Conservation (phyloP, 2,113 vertebrate genomes). For the Scartelaos histophorus region DNA sequence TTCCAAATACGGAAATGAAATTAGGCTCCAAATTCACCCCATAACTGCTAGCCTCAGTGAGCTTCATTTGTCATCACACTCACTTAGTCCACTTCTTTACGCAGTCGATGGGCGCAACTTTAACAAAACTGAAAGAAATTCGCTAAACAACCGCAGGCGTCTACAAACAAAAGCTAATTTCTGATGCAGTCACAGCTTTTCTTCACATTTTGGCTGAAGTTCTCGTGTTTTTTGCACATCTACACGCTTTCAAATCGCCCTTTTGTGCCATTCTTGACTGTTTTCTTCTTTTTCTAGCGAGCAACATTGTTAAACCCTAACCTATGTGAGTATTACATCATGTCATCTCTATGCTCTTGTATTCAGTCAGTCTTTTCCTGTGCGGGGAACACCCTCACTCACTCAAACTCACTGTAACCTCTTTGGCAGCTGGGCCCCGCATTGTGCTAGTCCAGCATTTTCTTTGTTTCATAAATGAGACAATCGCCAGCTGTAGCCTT, state of each 20-base stretch:
- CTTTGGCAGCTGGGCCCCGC: conserved; percentile 1
- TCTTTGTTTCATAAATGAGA: conserved; percentile 43
- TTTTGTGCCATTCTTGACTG: neutral
- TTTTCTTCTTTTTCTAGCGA: neutral
- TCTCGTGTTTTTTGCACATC: neutral
- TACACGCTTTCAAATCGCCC: neutral
- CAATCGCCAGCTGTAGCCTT: conserved; percentile 52
- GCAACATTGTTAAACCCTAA: neutral
- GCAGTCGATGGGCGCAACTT: no score
- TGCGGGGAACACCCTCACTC: conserved; percentile 36
- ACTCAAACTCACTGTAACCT: neutral
- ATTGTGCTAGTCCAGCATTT: conserved; percentile 36
- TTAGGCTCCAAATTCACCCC: no score
- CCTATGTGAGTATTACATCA: conserved; percentile 5
- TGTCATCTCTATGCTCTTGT: neutral
- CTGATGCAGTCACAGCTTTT: no score
- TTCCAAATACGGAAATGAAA: no score
- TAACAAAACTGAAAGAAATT: no score
- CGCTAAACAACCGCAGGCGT: no score
- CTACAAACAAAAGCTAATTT: no score
- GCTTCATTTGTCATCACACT: no score
- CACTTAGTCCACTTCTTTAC: no score
- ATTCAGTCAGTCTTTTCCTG: conserved; percentile 7
- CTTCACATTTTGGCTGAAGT: no score
- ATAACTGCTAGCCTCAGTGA: no score